These are phyloP conservation scores for Tychaedon coryphoeus DNA, from an alignment of 2,113 vertebrate species.

Conservation along the genomic window DNA sequence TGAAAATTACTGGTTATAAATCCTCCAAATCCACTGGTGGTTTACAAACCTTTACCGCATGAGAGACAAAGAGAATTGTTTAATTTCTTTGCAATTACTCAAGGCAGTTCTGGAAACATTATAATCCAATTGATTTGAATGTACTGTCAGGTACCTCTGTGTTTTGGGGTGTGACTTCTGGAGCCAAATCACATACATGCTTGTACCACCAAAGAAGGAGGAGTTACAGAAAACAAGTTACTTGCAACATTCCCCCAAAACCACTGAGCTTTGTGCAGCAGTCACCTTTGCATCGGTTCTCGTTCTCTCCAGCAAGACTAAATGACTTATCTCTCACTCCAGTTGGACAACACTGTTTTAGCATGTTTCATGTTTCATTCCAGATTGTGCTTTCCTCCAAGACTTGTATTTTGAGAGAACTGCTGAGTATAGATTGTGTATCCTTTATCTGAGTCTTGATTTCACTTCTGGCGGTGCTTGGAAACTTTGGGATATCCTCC, in stretches of 20 bases:
- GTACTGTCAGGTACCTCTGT: background rate
- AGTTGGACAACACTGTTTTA: background rate
- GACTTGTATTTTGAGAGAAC: background rate
- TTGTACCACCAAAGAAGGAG: background rate
- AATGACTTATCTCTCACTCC: background rate
- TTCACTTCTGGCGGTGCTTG: background rate
- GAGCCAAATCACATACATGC: background rate
- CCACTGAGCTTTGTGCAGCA: background rate
- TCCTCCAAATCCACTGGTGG: fast-evolving
- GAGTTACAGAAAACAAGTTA: background rate
- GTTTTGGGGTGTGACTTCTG: background rate
- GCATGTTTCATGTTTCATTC: background rate
- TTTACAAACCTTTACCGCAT: background rate
- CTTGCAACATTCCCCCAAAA: background rate
- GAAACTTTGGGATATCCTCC: background rate
- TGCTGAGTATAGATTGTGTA: background rate
- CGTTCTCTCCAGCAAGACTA: background rate
- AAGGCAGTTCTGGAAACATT: background rate
- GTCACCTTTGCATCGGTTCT: background rate
- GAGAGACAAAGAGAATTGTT: background rate
- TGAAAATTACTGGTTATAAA: background rate
- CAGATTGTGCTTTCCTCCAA: background rate
- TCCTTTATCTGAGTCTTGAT: background rate
- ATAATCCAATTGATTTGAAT: background rate
- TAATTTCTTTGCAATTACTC: background rate